phyloP scores from a whole-genome alignment of 1,140 invertebrate species.

The Macrosteles quadrilineatus region DNA sequence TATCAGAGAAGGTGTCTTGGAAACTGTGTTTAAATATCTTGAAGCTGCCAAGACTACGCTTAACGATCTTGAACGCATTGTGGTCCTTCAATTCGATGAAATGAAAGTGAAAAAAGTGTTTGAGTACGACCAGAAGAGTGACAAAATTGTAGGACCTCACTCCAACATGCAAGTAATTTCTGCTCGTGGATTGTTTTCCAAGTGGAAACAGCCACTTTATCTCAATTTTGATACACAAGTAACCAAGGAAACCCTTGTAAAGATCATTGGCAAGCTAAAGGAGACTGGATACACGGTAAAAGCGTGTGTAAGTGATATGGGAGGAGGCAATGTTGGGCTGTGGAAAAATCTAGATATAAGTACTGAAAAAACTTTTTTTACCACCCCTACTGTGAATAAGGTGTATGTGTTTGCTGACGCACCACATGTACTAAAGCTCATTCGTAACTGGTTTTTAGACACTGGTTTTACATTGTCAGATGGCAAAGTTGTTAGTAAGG shows the following conservation, averaged over 20 bases:
- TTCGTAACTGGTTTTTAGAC: conserved; percentile 7
- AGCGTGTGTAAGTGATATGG: too few relatives aligned
- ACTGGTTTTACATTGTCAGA: conserved; percentile 10
- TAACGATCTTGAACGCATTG: conserved; percentile 15
- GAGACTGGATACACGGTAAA: too few relatives aligned
- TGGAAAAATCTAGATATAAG: conserved; percentile 12
- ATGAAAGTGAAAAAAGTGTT: not conserved
- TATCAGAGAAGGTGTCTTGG: not conserved
- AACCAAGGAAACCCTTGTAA: conserved; percentile 10
- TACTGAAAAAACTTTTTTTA: conserved; percentile 6
- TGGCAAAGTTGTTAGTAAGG: not conserved
- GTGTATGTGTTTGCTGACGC: conserved; percentile 19
- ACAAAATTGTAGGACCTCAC: conserved; percentile 17
- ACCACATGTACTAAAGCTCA: not conserved
- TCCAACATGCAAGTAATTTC: too few relatives aligned
- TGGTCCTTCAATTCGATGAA: conserved; percentile 23
- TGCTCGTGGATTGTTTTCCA: too few relatives aligned
- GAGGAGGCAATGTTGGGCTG: conserved; percentile 16
- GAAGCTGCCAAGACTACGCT: conserved; percentile 14
- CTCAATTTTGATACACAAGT: conserved; percentile 28
- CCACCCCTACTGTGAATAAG: not conserved
- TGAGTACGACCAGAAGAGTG: conserved; percentile 20
- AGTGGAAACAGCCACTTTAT: conserved; percentile 19
- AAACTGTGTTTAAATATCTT: conserved; percentile 25
- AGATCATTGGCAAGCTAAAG: conserved; percentile 20